Evolutionary conservation across 2,797 vertebrate species (phyloP).

Genomic region (Myotis myotis): DNA sequence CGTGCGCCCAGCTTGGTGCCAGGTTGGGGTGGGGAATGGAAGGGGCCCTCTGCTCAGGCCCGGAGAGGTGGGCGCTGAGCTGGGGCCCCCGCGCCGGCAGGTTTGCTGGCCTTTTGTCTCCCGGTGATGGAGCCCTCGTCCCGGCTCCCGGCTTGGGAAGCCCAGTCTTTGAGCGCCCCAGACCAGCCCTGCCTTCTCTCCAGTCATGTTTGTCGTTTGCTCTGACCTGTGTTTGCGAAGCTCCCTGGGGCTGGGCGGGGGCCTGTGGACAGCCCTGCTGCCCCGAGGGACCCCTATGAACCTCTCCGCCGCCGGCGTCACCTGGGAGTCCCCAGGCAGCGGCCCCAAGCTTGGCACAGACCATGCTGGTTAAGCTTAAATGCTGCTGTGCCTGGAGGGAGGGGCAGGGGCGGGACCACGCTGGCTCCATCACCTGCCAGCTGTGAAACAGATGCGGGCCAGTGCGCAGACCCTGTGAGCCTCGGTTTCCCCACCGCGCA

Average conservation of each 20-base stretch:
- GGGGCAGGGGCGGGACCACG: background rate
- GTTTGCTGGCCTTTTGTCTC: background rate
- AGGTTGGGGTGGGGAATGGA: background rate
- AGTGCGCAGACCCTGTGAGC: background rate
- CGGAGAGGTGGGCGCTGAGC: background rate
- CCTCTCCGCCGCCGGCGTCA: background rate
- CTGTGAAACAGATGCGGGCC: background rate
- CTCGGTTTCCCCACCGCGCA: background rate
- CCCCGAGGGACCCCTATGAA: background rate
- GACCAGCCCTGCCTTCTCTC: background rate
- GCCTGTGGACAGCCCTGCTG: background rate
- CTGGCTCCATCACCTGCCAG: background rate
- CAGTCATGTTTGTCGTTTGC: background rate
- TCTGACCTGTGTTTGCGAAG: background rate
- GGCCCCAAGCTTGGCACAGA: background rate
- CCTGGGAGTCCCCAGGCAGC: background rate
- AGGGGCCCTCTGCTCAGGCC: background rate
- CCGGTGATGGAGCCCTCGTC: background rate
- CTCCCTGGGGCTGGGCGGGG: background rate
- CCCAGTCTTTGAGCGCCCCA: background rate
- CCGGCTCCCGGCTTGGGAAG: background rate
- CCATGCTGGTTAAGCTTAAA: background rate
- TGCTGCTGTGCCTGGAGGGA: background rate
- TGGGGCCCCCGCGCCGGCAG: background rate
- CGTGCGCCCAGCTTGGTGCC: background rate